Conservation (phyloP, 2,888 invertebrate species). For the Hirtodrosophila alboralis region DNA sequence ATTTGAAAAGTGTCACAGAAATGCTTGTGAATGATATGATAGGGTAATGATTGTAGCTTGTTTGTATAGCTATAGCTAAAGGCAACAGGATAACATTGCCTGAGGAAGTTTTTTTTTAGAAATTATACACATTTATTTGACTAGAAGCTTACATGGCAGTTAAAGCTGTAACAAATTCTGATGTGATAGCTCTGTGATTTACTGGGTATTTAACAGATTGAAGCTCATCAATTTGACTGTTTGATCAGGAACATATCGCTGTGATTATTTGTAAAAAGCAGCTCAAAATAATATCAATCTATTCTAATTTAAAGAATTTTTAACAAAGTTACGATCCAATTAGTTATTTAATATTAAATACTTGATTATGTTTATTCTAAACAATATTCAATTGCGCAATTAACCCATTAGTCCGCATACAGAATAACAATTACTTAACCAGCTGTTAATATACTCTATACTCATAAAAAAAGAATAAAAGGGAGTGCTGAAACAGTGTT, state of each 20-base stretch:
- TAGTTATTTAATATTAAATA: background rate
- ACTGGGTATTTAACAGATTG: too few relatives aligned
- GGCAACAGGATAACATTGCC: constrained; percentile 10
- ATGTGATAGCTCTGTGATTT: too few relatives aligned
- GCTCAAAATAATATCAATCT: too few relatives aligned
- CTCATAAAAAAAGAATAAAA: too few relatives aligned
- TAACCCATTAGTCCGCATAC: constrained; percentile 36
- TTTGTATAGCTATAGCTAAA: background rate
- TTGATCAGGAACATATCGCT: too few relatives aligned
- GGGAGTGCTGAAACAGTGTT: too few relatives aligned
- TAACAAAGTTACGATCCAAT: background rate
- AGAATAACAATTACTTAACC: too few relatives aligned
- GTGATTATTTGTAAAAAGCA: too few relatives aligned
- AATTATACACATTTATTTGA: constrained; percentile 6
- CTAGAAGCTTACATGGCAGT: background rate
- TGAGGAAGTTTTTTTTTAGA: background rate
- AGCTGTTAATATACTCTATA: too few relatives aligned
- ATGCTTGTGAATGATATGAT: constrained; percentile 44
- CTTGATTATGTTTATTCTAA: background rate
- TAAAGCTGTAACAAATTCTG: background rate
- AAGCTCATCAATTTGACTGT: too few relatives aligned
- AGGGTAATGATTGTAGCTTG: constrained; percentile 42
- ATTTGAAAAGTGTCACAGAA: constrained; percentile 41
- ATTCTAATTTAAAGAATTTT: too few relatives aligned
- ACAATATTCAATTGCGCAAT: constrained; percentile 23